A percentile compares a stretch with the other conserved stretches of the same genome.
phyloP scores from a whole-genome alignment of 2,888 invertebrate species.

The Frankliniella intonsa region DNA sequence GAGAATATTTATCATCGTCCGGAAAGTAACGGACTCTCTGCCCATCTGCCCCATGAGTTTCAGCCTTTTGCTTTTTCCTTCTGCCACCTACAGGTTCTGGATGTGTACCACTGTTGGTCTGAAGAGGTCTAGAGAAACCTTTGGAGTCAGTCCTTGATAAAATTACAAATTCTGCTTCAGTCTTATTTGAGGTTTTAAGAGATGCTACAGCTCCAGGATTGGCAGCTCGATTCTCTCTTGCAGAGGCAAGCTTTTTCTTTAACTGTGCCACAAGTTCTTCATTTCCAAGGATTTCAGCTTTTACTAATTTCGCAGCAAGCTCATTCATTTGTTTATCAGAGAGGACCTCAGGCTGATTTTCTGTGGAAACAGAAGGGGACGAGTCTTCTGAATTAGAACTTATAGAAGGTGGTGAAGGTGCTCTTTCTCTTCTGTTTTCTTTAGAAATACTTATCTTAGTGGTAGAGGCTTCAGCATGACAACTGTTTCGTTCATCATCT shows the following conservation, averaged over 20 bases:
- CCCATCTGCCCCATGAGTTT: conserved; percentile 61
- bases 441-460: conserved; percentile 29
- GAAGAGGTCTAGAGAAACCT: conserved; percentile 66
- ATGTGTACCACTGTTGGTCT: conserved; percentile 44
- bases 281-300: conserved; percentile 92
- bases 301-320: conserved; percentile 82
- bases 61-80: conserved; percentile 54
- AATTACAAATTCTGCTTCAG: conserved; percentile 55
- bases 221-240: conserved; percentile 52
- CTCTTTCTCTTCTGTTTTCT: conserved; percentile 30
- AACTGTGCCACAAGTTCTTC: conserved; percentile 62
- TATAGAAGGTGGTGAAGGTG: conserved; percentile 33
- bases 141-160: conserved; percentile 62
- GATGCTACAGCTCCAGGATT: conserved; percentile 35
- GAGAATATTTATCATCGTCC: conserved; percentile 82
- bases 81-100: conserved; percentile 45
- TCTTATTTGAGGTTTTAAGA: conserved; percentile 39
- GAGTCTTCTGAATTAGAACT: conserved; percentile 35
- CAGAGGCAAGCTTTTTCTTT: conserved; percentile 67
- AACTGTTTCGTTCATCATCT: too few relatives aligned
- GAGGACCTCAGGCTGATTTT: conserved; percentile 46
- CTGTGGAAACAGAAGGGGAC: conserved; percentile 32
- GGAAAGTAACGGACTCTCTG: conserved; percentile 78
- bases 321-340: conserved; percentile 84
- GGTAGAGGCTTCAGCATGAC: too few relatives aligned